A percentile compares a stretch with the other conserved stretches of the same genome.
phyloP scores from a whole-genome alignment of 2,888 invertebrate species.

The Lasioglossum lativentre region DNA sequence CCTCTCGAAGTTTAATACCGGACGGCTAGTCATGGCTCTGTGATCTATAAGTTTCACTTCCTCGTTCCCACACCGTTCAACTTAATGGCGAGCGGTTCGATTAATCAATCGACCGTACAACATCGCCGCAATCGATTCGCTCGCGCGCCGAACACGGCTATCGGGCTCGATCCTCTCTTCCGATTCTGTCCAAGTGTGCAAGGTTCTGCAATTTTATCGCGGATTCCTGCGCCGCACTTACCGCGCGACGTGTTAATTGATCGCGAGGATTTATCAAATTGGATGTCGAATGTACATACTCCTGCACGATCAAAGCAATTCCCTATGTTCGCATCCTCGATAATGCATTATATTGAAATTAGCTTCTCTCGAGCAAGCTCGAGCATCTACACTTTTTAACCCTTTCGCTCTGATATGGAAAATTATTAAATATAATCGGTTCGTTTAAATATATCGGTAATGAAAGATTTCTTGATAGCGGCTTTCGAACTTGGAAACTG shows the following conservation, averaged over 20 bases:
- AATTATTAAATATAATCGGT: background rate
- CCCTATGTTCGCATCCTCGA: background rate
- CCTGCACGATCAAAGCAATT: background rate
- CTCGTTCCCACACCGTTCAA: constrained; percentile 68
- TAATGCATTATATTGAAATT: background rate
- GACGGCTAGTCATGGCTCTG: constrained; percentile 58
- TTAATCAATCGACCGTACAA: constrained; percentile 56
- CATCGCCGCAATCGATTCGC: constrained; percentile 34
- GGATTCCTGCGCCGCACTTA: background rate
- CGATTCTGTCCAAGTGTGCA: constrained; percentile 1
- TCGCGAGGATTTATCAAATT: background rate
- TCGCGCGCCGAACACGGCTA: constrained; percentile 17
- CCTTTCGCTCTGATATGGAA: background rate
- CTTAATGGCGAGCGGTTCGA: constrained; percentile 45
- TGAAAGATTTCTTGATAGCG: background rate
- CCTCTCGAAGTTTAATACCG: constrained; percentile 50
- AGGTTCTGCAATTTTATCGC: constrained; percentile 2
- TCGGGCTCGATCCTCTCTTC: constrained; percentile 15
- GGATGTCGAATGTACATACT: background rate
- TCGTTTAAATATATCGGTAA: background rate
- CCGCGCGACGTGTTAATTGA: background rate
- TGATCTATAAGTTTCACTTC: constrained; percentile 70
- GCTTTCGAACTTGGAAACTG: no score
- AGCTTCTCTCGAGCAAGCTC: background rate
- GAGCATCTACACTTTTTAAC: background rate